These are phyloP conservation scores for Astropecten irregularis DNA, from an alignment of 53 echinoderm and acorn worm genomes.

Conservation along the genomic window DNA sequence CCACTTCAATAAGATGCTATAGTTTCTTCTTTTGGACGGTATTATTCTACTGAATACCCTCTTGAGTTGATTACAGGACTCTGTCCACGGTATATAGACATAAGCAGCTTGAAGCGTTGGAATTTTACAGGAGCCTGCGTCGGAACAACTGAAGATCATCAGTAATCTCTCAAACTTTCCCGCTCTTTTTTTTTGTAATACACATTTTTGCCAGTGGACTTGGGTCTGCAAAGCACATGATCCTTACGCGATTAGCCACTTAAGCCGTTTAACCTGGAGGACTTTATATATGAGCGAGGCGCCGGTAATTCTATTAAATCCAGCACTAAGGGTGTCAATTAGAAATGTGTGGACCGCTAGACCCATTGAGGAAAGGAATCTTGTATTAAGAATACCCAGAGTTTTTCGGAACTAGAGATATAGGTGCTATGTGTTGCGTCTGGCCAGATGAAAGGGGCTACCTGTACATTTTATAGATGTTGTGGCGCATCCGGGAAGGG, in stretches of 20 bases:
- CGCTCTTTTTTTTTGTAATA: neutral
- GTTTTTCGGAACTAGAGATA: too few species aligned
- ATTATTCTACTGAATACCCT: too few species aligned
- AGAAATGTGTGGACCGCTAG: neutral
- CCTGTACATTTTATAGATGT: too few species aligned
- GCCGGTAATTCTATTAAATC: slow-evolving; percentile 29
- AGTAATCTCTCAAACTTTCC: neutral
- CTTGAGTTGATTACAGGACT: neutral
- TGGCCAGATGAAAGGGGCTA: too few species aligned
- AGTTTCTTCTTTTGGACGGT: too few species aligned
- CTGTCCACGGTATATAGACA: neutral
- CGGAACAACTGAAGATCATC: neutral
- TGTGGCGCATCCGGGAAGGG: too few species aligned
- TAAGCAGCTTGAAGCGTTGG: neutral
- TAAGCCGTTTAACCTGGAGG: neutral
- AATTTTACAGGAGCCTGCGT: neutral
- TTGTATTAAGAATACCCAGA: neutral
- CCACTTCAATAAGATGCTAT: too few species aligned
- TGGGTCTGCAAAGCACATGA: neutral
- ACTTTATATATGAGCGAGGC: neutral
- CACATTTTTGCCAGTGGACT: neutral
- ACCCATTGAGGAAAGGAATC: neutral
- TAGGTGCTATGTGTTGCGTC: too few species aligned
- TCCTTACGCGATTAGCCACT: slow-evolving; percentile 36
- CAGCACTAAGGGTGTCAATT: neutral